Base-by-base conservation (phyloP, 2,113 vertebrate species). In the Callospermophilus lateralis region DNA sequence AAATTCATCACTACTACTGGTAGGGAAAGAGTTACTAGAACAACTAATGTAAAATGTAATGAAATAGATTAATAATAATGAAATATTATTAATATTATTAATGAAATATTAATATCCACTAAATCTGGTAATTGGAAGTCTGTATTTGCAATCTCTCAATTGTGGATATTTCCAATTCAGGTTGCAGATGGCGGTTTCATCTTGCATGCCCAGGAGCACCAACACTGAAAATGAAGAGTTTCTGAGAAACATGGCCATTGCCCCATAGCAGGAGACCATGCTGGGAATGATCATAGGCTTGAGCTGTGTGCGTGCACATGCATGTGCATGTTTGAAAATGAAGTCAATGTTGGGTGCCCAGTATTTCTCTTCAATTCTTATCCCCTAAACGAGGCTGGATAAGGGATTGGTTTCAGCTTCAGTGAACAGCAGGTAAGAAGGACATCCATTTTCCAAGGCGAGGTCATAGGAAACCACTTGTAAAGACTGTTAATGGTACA, bases 61-160 rank as follows among this genome's bases (percentile, higher is more conserved):
- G 98, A 98, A 98, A 98, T 97, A 98, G 98, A 98, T 98, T 98
- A 98, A 98, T n/a, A n/a, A n/a, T n/a, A n/a, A n/a, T n/a, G n/a
- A n/a, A n/a, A n/a, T n/a, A n/a, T n/a, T n/a, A n/a, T n/a, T n/a
- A n/a, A n/a, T n/a, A n/a, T n/a, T n/a, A 98, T 98, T 98, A 98
- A 98, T 98, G 98, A 98, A 98, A 98, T 98, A 98, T 97, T 96
- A 97, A 98, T 97, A 96, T 55, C 97, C 97, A 96, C 98, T 98
- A 97, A 96, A 95, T 96, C 96, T 97, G 96, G 90, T 97, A 93
- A 98, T 97, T 72, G 28, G 90, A 92, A 97, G 96, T 95, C 95
- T 97, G 84, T 97, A 97, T 97, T 96, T 97, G 97, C 97, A 97
- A 95, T 96, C 94, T 92, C 95, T 95, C 97, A 95, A 97, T n/a